Evolutionary conservation across 2,888 invertebrate species (phyloP), one percentile per base, ranked within the genome.

Genomic region (Campaea margaritaria): DNA sequence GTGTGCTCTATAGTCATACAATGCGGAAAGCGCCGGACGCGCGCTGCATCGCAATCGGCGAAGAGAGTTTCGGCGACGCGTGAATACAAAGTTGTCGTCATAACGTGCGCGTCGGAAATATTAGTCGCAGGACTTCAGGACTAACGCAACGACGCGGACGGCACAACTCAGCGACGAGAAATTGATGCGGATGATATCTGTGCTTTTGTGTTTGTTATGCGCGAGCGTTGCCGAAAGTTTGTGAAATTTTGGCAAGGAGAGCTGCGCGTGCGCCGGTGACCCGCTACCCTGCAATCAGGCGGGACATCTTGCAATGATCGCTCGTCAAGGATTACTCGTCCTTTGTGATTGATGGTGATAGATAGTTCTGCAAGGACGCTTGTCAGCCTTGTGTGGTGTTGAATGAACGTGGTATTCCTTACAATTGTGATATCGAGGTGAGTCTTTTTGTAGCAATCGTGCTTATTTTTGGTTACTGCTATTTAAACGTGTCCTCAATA

Each of bases 21-120:
- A 88, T 87, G 89, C 90, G 89, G 87, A 89, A 89, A 86, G 88
- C 83, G 78, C 73, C 70, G 84, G 70, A 91, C 90, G 85, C 84
- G 78, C 67, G 75, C 62, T 76, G 91, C 90, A 91, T 92, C 72
- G 67, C 77, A 91, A 91, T 89, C 81, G 85, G 82, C 74, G 68
- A 89, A 89, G 91, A 91, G 91, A 91, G 89, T 87, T 91, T 86
- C 76, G 87, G 85, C 85, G 83, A 79, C 84, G 76, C 82, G 81
- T 87, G 88, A 90, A 89, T 87, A 86, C 89, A 73, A 86, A 90
- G 82, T 84, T 74, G 76, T 78, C 77, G 76, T 82, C 80, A 81
- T 82, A 82, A 76, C 70, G 75, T 74, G 68, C 62, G 70, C 73
- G 70, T 67, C 70, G 69, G 75, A 79, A 78, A 73, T 80, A 80